Evolutionary conservation across 2,888 invertebrate species (phyloP).

Genomic region (Adela reaumurella): DNA sequence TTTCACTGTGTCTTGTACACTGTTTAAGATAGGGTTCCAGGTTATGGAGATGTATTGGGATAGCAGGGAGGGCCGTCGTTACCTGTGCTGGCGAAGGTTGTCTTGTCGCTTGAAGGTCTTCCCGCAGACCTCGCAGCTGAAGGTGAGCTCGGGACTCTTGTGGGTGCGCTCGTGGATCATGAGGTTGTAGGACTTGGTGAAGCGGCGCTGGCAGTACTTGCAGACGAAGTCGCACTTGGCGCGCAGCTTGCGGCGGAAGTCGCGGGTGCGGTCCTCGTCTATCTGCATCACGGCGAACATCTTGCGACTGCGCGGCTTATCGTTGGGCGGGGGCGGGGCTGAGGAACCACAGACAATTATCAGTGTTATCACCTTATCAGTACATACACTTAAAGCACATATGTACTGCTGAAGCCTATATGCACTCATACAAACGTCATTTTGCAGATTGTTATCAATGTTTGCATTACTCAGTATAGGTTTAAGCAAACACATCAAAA

Average conservation of each 20-base stretch:
- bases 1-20: no score
- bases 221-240: conserved; percentile 98
- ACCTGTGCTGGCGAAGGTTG: conserved; percentile 93
- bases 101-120: conserved; percentile 98
- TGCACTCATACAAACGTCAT: no score
- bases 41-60: no score
- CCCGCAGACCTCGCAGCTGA: conserved; percentile 96
- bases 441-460: no score
- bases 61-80: no score
- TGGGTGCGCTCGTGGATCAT: conserved; percentile 98
- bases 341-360: conserved; percentile 7
- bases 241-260: conserved; percentile 84
- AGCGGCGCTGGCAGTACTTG: conserved; percentile 95
- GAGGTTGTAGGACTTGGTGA: conserved; percentile 97
- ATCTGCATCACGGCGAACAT: conserved; percentile 91
- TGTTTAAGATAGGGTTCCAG: no score
- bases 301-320: conserved; percentile 52
- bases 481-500: no score
- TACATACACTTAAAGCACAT: no score
- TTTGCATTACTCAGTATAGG: no score
- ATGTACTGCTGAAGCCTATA: no score
- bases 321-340: conserved; percentile 44
- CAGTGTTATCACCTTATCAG: no score
- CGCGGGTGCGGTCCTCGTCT: conserved; percentile 82
- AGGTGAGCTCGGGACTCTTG: conserved; percentile 93